Conservation (phyloP, 2,113 vertebrate species). For the Dicentrarchus labrax region DNA sequence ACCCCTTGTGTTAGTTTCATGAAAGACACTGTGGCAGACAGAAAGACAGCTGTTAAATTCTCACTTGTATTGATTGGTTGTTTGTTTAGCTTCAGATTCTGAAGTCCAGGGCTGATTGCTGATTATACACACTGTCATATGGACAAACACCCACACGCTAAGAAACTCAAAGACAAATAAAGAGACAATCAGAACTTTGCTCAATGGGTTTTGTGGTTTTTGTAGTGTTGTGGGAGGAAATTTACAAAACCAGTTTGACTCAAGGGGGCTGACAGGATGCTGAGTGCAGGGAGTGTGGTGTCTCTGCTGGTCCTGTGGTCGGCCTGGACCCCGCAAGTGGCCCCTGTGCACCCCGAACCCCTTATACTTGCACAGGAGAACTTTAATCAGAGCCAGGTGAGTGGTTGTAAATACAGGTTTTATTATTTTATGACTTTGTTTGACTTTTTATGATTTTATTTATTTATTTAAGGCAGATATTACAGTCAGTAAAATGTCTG, state of each 20-base stretch:
- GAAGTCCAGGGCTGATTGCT: slow-evolving; percentile 55
- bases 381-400: slow-evolving; percentile 89
- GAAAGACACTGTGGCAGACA: not conserved
- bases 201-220: not conserved
- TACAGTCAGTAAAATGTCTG: too few relatives aligned
- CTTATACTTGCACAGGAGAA: slow-evolving; percentile 85
- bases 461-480: too few relatives aligned
- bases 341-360: slow-evolving; percentile 32
- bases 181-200: slow-evolving; percentile 35
- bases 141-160: not conserved
- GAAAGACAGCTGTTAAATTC: slow-evolving; percentile 7
- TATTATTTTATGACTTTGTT: not conserved
- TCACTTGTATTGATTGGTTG: slow-evolving; percentile 47
- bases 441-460: too few relatives aligned
- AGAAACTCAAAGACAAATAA: slow-evolving; percentile 22
- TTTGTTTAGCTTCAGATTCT: slow-evolving; percentile 58
- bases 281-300: slow-evolving; percentile 8
- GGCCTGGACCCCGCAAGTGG: slow-evolving; percentile 32
- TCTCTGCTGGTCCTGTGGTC: slow-evolving; percentile 54
- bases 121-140: slow-evolving; percentile 15
- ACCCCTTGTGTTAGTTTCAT: not conserved
- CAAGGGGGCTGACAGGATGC: slow-evolving; percentile 54
- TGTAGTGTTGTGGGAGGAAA: not conserved
- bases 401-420: not conserved
- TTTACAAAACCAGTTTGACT: not conserved